phyloP scores from a whole-genome alignment of 2,888 invertebrate genomes.

The Andrena minutula region DNA sequence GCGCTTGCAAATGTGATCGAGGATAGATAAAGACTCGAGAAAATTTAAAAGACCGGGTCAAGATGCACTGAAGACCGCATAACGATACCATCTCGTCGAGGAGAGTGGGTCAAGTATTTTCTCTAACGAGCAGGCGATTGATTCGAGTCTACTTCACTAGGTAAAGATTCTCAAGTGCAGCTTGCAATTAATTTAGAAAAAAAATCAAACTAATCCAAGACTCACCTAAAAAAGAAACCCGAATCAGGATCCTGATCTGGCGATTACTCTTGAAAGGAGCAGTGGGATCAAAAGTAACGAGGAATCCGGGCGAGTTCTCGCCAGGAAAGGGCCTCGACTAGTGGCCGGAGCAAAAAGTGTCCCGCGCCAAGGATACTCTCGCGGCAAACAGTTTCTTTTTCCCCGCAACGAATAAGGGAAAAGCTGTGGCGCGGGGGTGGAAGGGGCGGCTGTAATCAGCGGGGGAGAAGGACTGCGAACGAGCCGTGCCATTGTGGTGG shows the following conservation, averaged over 20 bases:
- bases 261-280: background rate
- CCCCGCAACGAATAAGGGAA: slow-evolving; percentile 7
- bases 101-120: slow-evolving; percentile 30
- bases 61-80: slow-evolving; percentile 5
- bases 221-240: background rate
- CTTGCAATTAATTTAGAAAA: too few species aligned
- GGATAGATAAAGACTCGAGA: slow-evolving; percentile 1
- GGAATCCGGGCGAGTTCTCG: background rate
- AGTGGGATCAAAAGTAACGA: background rate
- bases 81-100: background rate
- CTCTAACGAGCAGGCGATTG: background rate
- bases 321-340: background rate
- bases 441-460: slow-evolving; percentile 75
- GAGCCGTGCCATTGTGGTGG: slow-evolving; percentile 74
- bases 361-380: slow-evolving; percentile 18
- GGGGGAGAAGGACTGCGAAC: slow-evolving; percentile 74
- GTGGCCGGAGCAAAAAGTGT: slow-evolving; percentile 20
- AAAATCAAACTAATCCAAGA: too few species aligned
- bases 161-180: too few species aligned
- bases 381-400: slow-evolving; percentile 15
- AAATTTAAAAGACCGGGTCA: slow-evolving; percentile 38
- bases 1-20: slow-evolving; percentile 18
- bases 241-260: background rate
- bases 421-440: background rate
- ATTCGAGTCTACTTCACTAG: too few species aligned